phyloP scores from a whole-genome alignment of 2,113 vertebrate genomes.

The Pterocles orientalis region DNA sequence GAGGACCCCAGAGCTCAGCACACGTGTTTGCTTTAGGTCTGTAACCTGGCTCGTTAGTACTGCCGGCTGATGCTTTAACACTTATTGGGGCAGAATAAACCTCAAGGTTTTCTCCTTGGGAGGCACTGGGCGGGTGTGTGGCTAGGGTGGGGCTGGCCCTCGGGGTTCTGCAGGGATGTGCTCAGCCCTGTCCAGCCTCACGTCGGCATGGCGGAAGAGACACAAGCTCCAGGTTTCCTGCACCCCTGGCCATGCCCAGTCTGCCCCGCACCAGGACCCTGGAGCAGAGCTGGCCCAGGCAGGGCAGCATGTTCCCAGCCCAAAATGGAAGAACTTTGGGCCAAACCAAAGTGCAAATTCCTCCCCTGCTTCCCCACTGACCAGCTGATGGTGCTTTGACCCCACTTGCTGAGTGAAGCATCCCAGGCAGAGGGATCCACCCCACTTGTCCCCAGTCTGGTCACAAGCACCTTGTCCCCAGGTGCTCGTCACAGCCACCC shows the following conservation, averaged over 20 bases:
- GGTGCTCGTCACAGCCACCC: background rate
- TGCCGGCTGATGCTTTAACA: background rate
- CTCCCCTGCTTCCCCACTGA: background rate
- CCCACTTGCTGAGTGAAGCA: background rate
- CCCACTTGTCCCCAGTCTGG: background rate
- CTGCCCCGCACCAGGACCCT: background rate
- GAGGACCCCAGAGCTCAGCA: too few species aligned
- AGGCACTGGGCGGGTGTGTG: background rate
- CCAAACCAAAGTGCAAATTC: background rate
- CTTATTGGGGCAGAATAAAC: background rate
- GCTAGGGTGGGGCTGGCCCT: background rate
- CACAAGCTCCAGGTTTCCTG: background rate
- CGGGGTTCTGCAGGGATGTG: background rate
- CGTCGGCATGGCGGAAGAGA: accelerated
- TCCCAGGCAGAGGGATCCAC: background rate
- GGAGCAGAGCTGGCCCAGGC: background rate
- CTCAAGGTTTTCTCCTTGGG: background rate
- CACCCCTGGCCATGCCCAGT: accelerated
- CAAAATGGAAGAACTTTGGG: background rate
- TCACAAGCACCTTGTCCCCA: background rate
- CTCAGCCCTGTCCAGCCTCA: background rate
- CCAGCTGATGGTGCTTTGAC: background rate
- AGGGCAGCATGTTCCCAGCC: background rate
- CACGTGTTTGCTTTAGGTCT: background rate
- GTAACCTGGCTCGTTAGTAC: background rate